These are phyloP conservation scores for Uria lomvia DNA, from an alignment of 2,113 vertebrate genomes.

Conservation along the genomic window DNA sequence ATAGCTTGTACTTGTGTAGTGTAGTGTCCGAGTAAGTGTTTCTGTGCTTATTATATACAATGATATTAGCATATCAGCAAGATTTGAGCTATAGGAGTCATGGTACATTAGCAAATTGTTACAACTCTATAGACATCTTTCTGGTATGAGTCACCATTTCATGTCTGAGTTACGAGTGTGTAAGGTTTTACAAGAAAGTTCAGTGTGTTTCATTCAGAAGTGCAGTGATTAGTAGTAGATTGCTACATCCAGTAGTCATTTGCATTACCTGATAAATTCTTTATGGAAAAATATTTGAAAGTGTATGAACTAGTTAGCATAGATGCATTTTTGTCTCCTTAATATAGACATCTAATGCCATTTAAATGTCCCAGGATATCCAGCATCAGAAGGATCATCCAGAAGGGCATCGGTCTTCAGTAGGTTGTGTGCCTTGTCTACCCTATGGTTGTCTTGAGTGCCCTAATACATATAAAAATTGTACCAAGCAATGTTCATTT, in stretches of 20 bases:
- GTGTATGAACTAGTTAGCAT: background rate
- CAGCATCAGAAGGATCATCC: background rate
- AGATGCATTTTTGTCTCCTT: background rate
- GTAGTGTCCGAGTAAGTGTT: background rate
- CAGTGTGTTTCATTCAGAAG: background rate
- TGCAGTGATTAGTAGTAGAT: background rate
- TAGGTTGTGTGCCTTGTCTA: background rate
- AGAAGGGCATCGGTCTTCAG: background rate
- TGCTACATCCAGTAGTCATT: background rate
- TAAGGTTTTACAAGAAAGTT: background rate
- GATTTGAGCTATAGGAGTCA: background rate
- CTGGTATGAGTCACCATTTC: background rate
- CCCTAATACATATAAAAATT: background rate
- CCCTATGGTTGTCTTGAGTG: background rate
- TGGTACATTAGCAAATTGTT: background rate
- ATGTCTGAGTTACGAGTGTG: background rate
- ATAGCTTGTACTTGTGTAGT: rapidly evolving
- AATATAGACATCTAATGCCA: background rate
- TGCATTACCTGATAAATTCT: background rate
- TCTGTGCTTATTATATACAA: background rate
- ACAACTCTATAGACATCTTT: background rate
- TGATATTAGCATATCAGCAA: background rate
- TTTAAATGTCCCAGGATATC: background rate
- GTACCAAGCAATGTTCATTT: background rate
- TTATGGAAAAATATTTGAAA: background rate